Evolutionary conservation across 1,140 invertebrate species (phyloP).

Genomic region (Bilobella aurantiaca): DNA sequence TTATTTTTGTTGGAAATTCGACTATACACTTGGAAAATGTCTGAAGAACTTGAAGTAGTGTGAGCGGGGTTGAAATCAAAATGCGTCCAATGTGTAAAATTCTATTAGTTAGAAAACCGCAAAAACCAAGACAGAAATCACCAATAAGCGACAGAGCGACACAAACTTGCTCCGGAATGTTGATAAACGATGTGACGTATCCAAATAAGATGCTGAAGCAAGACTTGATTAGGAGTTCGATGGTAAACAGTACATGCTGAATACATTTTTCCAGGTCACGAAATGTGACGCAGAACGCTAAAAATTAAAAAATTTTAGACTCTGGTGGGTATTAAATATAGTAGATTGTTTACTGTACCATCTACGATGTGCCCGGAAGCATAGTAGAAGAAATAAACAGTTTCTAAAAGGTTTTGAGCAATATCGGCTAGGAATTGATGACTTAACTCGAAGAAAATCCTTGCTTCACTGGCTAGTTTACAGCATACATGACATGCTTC

Average conservation of each 20-base stretch:
- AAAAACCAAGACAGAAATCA: constrained; percentile 10
- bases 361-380: constrained; percentile 15
- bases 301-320: not conserved
- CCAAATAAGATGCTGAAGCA: not conserved
- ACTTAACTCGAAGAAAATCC: not conserved
- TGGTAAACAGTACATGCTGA: not conserved
- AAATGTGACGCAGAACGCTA: constrained; percentile 9
- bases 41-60: not conserved
- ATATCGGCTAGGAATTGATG: constrained; percentile 19
- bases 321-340: not conserved
- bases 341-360: constrained; percentile 10
- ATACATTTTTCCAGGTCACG: constrained; percentile 1
- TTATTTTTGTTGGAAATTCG: constrained; percentile 5
- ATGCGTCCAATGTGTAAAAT: not conserved
- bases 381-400: constrained; percentile 17
- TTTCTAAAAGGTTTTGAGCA: constrained; percentile 1
- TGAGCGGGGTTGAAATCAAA: not conserved
- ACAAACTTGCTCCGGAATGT: constrained; percentile 19
- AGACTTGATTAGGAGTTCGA: not conserved
- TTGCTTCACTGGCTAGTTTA: not conserved
- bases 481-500: not conserved
- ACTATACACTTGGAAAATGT: not conserved
- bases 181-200: constrained; percentile 1
- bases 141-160: constrained; percentile 21
- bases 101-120: not conserved